Conservation (phyloP, 1,140 invertebrate genomes). For the Samia ricini region DNA sequence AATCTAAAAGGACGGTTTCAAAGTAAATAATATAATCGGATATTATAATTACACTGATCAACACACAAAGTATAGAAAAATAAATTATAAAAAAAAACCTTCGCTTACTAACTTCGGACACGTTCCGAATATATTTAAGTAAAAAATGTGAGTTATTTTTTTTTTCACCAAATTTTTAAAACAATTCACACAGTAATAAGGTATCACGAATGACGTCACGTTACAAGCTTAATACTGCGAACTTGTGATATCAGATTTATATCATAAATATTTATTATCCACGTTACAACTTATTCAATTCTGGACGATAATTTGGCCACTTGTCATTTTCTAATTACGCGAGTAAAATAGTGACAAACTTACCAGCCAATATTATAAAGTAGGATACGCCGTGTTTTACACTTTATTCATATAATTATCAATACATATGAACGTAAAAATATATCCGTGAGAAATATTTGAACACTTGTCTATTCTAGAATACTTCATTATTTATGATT, state of each 20-base stretch:
- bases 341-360: conserved; percentile 22
- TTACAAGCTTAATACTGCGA: not conserved
- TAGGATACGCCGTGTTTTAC: conserved; percentile 5
- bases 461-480: conserved; percentile 10
- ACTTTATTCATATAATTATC: not conserved
- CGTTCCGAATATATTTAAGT: not conserved
- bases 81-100: not conserved
- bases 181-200: not conserved
- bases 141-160: not conserved
- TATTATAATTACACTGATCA: not conserved
- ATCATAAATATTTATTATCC: not conserved
- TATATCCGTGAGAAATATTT: conserved; percentile 1
- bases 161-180: not conserved
- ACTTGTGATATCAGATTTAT: not conserved
- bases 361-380: conserved; percentile 5
- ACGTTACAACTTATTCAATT: conserved; percentile 9
- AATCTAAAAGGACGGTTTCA: not conserved
- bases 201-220: not conserved
- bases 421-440: not conserved
- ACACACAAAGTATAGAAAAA: not conserved
- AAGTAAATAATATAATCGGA: not conserved
- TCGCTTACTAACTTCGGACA: not conserved
- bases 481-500: conserved; percentile 8
- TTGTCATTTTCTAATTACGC: conserved; percentile 55
- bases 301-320: conserved; percentile 75